Conservation (phyloP, 2,888 invertebrate species). For the Teleiodes luculella region DNA sequence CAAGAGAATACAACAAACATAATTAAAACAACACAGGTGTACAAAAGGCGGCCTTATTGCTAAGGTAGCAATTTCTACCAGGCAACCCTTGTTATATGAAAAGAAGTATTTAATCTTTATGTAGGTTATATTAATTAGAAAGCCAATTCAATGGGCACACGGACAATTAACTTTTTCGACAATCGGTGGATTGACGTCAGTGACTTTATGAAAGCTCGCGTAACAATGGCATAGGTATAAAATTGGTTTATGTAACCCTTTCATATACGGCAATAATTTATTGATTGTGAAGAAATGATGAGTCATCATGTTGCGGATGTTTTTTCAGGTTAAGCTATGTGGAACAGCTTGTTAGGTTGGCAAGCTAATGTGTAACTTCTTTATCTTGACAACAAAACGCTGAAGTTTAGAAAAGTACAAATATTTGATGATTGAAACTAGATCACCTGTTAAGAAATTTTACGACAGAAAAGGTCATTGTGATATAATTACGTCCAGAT, state of each 20-base stretch:
- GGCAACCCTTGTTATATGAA: too few species aligned
- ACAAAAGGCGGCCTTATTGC: too few species aligned
- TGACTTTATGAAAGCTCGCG: constrained; percentile 17
- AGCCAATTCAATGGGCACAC: constrained; percentile 4
- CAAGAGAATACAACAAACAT: too few species aligned
- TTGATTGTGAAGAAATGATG: constrained; percentile 34
- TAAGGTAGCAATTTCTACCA: too few species aligned
- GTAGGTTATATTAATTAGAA: background rate
- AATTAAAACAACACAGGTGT: too few species aligned
- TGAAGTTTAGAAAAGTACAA: constrained; percentile 4
- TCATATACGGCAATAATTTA: constrained; percentile 30
- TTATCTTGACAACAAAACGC: constrained; percentile 39
- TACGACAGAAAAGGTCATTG: background rate
- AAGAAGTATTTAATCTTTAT: too few species aligned
- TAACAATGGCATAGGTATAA: constrained; percentile 9
- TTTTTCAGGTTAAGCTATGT: constrained; percentile 59
- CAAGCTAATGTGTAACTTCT: constrained; percentile 36
- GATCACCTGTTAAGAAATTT: background rate
- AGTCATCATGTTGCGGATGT: constrained; percentile 48
- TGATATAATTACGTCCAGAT: too few species aligned
- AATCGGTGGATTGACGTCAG: background rate
- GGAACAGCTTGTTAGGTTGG: constrained; percentile 40
- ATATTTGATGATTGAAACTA: constrained; percentile 11
- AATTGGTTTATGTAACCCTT: constrained; percentile 32
- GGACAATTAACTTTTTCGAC: background rate